Conservation (phyloP, 2,888 invertebrate genomes). For the Plebejus melissa region DNA sequence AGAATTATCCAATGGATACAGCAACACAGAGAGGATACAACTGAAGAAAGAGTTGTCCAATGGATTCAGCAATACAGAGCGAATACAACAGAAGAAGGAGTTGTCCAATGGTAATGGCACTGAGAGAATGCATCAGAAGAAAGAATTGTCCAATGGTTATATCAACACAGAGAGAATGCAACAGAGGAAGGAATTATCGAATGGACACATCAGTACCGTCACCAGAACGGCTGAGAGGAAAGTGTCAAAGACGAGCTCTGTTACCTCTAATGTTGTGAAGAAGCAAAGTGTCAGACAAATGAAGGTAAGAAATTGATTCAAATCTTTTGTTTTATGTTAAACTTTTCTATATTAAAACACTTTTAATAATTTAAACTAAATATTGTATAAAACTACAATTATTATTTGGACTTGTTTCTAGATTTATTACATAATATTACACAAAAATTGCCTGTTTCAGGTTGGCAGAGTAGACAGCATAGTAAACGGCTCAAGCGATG, state of each 20-base stretch:
- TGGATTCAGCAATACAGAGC: constrained; percentile 69
- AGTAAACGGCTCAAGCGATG: constrained; percentile 66
- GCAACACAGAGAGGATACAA: constrained; percentile 58
- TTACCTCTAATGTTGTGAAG: constrained; percentile 51
- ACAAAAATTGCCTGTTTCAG: constrained; percentile 32
- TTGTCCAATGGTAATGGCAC: constrained; percentile 64
- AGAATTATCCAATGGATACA: constrained; percentile 83
- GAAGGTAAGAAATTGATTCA: constrained; percentile 27
- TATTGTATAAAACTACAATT: background rate
- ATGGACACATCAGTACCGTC: constrained; percentile 55
- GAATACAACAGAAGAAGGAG: constrained; percentile 48
- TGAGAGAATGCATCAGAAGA: constrained; percentile 50
- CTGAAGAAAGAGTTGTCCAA: constrained; percentile 57
- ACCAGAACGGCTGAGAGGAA: constrained; percentile 49
- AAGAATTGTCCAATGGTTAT: constrained; percentile 60
- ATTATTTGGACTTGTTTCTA: background rate
- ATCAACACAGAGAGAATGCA: constrained; percentile 64
- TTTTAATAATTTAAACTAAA: too few species aligned
- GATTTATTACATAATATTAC: background rate
- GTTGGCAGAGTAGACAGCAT: constrained; percentile 59
- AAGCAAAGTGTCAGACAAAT: constrained; percentile 48
- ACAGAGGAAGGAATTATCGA: constrained; percentile 55
- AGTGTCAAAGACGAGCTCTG: constrained; percentile 44
- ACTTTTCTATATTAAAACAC: background rate
- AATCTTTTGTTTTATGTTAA: background rate